Evolutionary conservation across 2,888 invertebrate genomes (phyloP), one percentile per base, ranked within the genome.

Genomic region (Anoplius nigerrimus): DNA sequence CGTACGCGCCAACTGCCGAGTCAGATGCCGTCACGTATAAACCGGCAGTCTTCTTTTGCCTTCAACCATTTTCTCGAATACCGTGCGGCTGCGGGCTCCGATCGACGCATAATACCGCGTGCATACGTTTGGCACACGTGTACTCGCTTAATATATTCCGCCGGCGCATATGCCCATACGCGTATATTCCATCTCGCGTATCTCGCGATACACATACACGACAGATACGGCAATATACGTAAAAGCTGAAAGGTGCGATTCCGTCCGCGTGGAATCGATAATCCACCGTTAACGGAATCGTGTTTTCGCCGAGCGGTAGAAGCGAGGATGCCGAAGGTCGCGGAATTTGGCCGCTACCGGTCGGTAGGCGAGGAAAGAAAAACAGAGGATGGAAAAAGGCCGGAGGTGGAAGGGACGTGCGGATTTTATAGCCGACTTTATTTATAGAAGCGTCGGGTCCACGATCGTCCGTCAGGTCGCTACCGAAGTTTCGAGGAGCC

Each of bases 21-120:
- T 76, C 78, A 78, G 82, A 85, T 85, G 77, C 85, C 84, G 68
- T 85, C 85, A 84, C 84, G 82, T 83, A 82, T 71, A 78, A 75
- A 74, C 74, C 75, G 69, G 76, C 78, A 71, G 72, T 71, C 73
- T 77, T 78, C 76, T 42, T 78, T 78, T 76, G 78, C 77, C 75
- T 76, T 78, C 71, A 66, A 69, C 68, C 70, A 74, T 78, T 79
- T 76, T 75, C 72, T 72, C 65, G 42, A 45, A 70, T 69, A 20
- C 66, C 66, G 68, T 64, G 56, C 51, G 55, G 46, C 18, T 42
- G 22, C 56, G 52, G 55, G 57, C 60, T 66, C n/a, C 74, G 66
- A 68, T 76, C 75, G 69, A 51, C 27, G 20, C 54, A 27, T 62
- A 68, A 63, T 65, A 69, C 62, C 15, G 62, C 56, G 22, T 46